These are phyloP conservation scores for Zaprionus kolodkinae DNA, from an alignment of 1,140 invertebrate species.

Conservation along the genomic window DNA sequence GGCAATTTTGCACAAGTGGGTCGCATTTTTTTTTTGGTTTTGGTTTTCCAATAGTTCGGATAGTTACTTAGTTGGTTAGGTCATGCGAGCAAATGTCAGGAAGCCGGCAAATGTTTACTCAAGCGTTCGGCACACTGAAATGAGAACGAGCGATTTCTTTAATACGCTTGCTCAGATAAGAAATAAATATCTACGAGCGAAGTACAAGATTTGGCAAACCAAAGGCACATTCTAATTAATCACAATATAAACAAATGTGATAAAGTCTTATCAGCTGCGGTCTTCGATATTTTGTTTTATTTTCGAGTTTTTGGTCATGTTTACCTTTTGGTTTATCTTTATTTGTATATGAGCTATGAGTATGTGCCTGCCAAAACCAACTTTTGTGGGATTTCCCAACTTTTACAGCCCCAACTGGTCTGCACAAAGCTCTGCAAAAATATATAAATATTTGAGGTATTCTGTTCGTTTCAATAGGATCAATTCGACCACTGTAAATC, in stretches of 20 bases:
- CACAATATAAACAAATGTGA: constrained; percentile 20
- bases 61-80: constrained; percentile 41
- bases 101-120: constrained; percentile 22
- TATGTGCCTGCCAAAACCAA: constrained; percentile 2
- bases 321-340: constrained; percentile 26
- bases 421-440: constrained; percentile 26
- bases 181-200: not conserved
- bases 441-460: constrained; percentile 34
- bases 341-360: not conserved
- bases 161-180: not conserved
- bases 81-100: constrained; percentile 39
- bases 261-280: constrained; percentile 12
- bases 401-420: constrained; percentile 5
- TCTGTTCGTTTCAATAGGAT: constrained; percentile 9
- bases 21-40: constrained; percentile 21
- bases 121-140: not conserved
- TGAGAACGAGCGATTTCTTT: not conserved
- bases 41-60: constrained; percentile 39
- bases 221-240: constrained; percentile 13
- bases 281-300: not conserved
- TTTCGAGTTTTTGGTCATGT: constrained; percentile 5
- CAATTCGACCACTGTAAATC: constrained; percentile 35
- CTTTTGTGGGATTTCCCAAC: constrained; percentile 35
- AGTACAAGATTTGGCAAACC: not conserved
- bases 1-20: constrained; percentile 41